Base-by-base conservation (phyloP, 2,888 invertebrate genomes). In the Drosophila incognita region DNA sequence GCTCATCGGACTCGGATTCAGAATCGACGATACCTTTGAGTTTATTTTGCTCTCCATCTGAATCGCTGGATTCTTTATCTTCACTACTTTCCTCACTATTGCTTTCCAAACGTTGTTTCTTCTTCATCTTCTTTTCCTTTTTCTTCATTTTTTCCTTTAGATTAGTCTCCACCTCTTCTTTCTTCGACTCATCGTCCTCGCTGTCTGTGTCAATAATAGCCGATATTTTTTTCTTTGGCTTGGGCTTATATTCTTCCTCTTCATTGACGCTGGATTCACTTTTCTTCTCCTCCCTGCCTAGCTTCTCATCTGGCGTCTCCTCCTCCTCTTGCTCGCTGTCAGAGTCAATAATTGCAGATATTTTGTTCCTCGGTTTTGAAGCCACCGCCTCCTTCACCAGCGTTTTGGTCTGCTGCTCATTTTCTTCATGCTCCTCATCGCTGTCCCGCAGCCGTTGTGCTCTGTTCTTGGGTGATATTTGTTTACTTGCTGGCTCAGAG, bases 1-100 rank as follows among this genome's bases (percentile, higher is more conserved):
- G n/a, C 13, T 86, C 89, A 24, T 86, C 87, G 1, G 71, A 53
- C 2, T 86, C 86, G 11, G 88, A 87, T n/a, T 86, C 88, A 0
- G 86, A 81, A 38, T 89, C 84, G 3, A 85, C 74, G 31, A 85
- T 38, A 2, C 74, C 69, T 63, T 86, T 82, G 0, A 85, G 69
- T 54, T 81, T 82, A n/a, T 38, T 72, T 15, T 48, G 51, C 8
- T 38, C 36, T 5, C 33, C 21, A 13, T 48, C 60, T 13, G n/a
- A 52, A 13, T 24, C 46, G 46, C 21, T 53, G 6, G 10, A 11
- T 36, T 62, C 61, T 1, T 63, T 51, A 31, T 76, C 36, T 5
- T n/a, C 29, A n/a, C 38, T 38, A 33, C 54, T 59, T 11, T 35
- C n/a, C 7, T 31, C 38, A 31, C 31, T 31, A 4, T 61, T 58